A percentile compares a stretch with the other conserved stretches of the same genome.
phyloP scores from a whole-genome alignment of 2,888 invertebrate species.

The Agriotes lineatus region DNA sequence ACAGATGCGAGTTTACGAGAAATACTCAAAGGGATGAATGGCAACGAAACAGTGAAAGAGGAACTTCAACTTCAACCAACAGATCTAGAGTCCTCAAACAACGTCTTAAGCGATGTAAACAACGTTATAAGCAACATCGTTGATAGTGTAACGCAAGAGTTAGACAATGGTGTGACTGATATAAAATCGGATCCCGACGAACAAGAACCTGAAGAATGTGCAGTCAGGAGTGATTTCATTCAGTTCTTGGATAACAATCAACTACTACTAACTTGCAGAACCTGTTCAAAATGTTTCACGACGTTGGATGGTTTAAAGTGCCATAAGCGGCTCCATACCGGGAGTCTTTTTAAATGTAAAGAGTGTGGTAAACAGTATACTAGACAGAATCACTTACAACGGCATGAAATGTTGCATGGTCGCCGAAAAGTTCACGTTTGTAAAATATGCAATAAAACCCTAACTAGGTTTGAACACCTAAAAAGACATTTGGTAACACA shows the following conservation, averaged over 20 bases:
- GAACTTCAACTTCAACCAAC: not conserved
- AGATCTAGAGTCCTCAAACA: not conserved
- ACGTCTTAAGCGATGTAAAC: not conserved
- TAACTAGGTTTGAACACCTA: slow-evolving; percentile 63
- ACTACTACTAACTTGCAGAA: slow-evolving; percentile 61
- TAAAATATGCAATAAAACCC: slow-evolving; percentile 64
- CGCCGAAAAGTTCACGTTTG: slow-evolving; percentile 63
- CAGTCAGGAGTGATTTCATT: slow-evolving; percentile 55
- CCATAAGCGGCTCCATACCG: slow-evolving; percentile 61
- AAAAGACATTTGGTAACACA: slow-evolving; percentile 64
- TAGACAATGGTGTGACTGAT: slow-evolving; percentile 6
- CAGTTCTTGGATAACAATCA: slow-evolving; percentile 63
- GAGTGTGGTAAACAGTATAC: slow-evolving; percentile 64
- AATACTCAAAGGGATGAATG: slow-evolving; percentile 50
- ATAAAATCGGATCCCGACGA: slow-evolving; percentile 46
- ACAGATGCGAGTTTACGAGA: slow-evolving; percentile 60
- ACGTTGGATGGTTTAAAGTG: slow-evolving; percentile 61
- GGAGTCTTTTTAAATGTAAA: slow-evolving; percentile 63
- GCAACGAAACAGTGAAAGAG: slow-evolving; percentile 42
- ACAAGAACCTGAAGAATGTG: not conserved
- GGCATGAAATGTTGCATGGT: slow-evolving; percentile 62
- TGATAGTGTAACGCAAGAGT: not conserved
- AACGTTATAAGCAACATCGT: not conserved
- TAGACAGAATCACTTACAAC: slow-evolving; percentile 60
- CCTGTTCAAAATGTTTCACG: slow-evolving; percentile 62